Evolutionary conservation across 2,888 invertebrate species (phyloP).

Genomic region (Brachyopa scutellaris): DNA sequence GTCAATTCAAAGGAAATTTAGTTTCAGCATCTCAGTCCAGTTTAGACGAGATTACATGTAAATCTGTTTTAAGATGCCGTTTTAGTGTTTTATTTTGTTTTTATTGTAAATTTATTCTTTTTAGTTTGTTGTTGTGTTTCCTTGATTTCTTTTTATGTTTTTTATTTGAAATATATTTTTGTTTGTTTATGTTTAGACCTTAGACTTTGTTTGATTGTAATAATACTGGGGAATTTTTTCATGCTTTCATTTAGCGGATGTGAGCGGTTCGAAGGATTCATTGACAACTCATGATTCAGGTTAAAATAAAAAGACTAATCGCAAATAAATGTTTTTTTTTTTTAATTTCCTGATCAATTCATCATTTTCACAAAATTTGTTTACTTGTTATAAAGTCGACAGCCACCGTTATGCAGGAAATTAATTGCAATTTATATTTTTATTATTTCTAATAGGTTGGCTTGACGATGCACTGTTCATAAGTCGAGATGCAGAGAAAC

Average conservation of each 20-base stretch:
- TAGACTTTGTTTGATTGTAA: slow-evolving; percentile 51
- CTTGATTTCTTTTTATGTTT: slow-evolving; percentile 73
- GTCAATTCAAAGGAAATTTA: slow-evolving; percentile 82
- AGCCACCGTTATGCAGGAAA: neutral
- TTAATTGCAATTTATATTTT: neutral
- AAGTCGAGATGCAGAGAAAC: slow-evolving; percentile 79
- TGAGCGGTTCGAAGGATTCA: slow-evolving; percentile 91
- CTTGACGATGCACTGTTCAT: slow-evolving; percentile 83
- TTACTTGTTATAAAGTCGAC: slow-evolving; percentile 7
- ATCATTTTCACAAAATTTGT: slow-evolving; percentile 59
- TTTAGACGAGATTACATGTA: slow-evolving; percentile 86
- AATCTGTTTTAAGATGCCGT: slow-evolving; percentile 76
- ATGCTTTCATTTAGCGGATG: slow-evolving; percentile 85
- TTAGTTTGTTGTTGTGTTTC: slow-evolving; percentile 59
- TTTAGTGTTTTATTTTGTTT: slow-evolving; percentile 69
- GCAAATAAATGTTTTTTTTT: slow-evolving; percentile 29
- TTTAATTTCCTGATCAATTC: slow-evolving; percentile 68
- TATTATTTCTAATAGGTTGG: slow-evolving; percentile 82
- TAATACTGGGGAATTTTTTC: slow-evolving; percentile 74
- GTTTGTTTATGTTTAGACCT: slow-evolving; percentile 28
- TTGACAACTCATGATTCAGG: slow-evolving; percentile 91
- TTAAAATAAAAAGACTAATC: slow-evolving; percentile 80
- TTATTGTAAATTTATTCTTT: slow-evolving; percentile 3
- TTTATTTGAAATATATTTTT: slow-evolving; percentile 41
- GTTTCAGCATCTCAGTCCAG: slow-evolving; percentile 85